Conservation (phyloP, 2,888 invertebrate genomes). For the Urechis unicinctus region DNA sequence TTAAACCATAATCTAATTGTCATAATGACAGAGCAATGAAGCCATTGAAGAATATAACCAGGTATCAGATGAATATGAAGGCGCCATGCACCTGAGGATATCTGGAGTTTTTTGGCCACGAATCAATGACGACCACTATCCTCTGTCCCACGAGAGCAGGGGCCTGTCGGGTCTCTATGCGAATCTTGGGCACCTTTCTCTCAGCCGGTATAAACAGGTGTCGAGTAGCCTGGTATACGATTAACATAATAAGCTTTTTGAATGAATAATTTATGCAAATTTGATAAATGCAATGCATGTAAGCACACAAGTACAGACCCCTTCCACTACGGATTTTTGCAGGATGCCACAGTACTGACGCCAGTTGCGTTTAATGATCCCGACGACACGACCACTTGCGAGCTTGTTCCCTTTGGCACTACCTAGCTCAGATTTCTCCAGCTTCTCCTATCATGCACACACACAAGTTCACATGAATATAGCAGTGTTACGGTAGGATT, state of each 20-base stretch:
- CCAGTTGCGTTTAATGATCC: constrained; percentile 93
- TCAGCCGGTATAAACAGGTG: constrained; percentile 94
- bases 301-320: constrained; percentile 40
- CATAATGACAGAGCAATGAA: neutral
- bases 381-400: constrained; percentile 68
- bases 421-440: neutral
- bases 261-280: no score
- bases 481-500: no score
- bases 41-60: neutral
- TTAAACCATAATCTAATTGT: neutral
- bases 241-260: constrained; percentile 1
- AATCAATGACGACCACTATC: constrained; percentile 91
- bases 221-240: constrained; percentile 49
- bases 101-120: constrained; percentile 88
- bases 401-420: neutral
- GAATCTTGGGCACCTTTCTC: constrained; percentile 83
- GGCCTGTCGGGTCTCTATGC: constrained; percentile 89
- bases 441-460: constrained; percentile 1
- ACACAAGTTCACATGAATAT: no score
- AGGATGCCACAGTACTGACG: constrained; percentile 95
- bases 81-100: constrained; percentile 66
- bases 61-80: neutral
- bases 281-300: no score
- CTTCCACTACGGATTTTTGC: constrained; percentile 65
- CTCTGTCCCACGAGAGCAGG: constrained; percentile 71